Base-by-base conservation (phyloP, 2,797 vertebrate species). In the Toxotes lorentzi region DNA sequence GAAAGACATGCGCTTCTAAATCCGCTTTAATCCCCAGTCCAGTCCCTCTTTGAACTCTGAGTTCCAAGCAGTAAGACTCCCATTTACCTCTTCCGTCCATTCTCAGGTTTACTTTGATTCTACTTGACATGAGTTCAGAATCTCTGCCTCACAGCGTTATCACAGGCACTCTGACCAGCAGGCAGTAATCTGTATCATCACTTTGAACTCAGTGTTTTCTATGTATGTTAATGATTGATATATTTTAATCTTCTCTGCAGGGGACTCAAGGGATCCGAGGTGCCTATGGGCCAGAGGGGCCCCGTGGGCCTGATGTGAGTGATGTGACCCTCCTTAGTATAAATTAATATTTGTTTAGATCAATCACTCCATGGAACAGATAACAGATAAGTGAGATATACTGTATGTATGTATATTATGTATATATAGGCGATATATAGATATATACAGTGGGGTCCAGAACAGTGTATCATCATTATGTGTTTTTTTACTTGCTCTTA, bases 181-280 rank as follows among this genome's bases (percentile, higher is more conserved):
- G 34, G 30, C 59, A 40, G n/a, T 58, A 34, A 68, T 86, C 64
- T 72, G 48, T 34, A 9, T 50, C 58, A 67, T 56, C 24, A 2
- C 23, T 66, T 24, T 65, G 67, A 64, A 66, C 47, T 13, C 53
- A 56, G 19, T 50, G n/a, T 64, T 45, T 54, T 58, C 19, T 34
- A 1, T 79, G 50, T 51, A 51, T 69, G 64, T 51, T 45, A 72
- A 72, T 50, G 17, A 34, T 51, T n/a, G 13, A 11, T 48, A 67
- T 35, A 60, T 75, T 69, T 80, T 38, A 69, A 70, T 60, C n/a
- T 84, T 83, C 70, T 60, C 43, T 84, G 21, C 78, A 97, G 97
- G 97, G 97, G 1, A 79, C 92, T 76, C 88, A 7, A 0, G 97
- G 97, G 16, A 80, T 84, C 60, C 94, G 95, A 83, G 97, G 97